phyloP scores from a whole-genome alignment of 2,888 invertebrate species.

The Hofmannophila pseudospretella region DNA sequence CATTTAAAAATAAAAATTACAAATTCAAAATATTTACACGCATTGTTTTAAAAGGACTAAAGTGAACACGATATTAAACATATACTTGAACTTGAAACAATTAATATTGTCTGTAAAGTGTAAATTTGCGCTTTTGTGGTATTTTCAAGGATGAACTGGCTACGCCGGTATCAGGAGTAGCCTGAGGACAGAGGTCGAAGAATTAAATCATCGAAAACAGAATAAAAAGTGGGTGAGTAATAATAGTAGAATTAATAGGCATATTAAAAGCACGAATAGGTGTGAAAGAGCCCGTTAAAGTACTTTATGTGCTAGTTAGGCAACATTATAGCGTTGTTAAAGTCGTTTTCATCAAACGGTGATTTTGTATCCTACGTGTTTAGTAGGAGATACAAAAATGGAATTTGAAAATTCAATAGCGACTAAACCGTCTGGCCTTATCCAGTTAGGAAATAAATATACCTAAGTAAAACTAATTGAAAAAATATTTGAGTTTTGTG shows the following conservation, averaged over 20 bases:
- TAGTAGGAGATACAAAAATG: too few species aligned
- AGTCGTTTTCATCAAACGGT: slow-evolving; percentile 6
- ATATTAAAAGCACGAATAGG: slow-evolving; percentile 10
- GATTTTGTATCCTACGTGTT: slow-evolving; percentile 1
- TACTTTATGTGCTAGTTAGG: slow-evolving; percentile 21
- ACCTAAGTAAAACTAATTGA: too few species aligned
- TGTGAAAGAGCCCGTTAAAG: slow-evolving; percentile 18
- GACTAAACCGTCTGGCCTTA: too few species aligned
- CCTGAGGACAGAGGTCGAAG: slow-evolving; percentile 30
- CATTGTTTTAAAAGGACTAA: slow-evolving; percentile 15
- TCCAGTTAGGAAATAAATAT: too few species aligned
- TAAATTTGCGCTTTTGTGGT: slow-evolving; percentile 16
- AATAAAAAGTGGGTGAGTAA: slow-evolving; percentile 68
- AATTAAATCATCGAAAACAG: slow-evolving; percentile 25
- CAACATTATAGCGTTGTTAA: slow-evolving; percentile 18
- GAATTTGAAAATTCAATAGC: too few species aligned
- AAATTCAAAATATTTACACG: slow-evolving; percentile 17
- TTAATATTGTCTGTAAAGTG: slow-evolving; percentile 6
- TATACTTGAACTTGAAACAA: slow-evolving; percentile 10
- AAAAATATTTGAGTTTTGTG: too few species aligned
- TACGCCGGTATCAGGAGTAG: slow-evolving; percentile 18
- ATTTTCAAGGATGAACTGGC: slow-evolving; percentile 29
- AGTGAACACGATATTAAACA: slow-evolving; percentile 5
- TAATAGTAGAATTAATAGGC: slow-evolving; percentile 24
- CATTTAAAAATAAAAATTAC: slow-evolving; percentile 22